These are phyloP conservation scores for Myoxocephalus aenaeus DNA, from an alignment of 2,797 vertebrate genomes.

Conservation along the genomic window DNA sequence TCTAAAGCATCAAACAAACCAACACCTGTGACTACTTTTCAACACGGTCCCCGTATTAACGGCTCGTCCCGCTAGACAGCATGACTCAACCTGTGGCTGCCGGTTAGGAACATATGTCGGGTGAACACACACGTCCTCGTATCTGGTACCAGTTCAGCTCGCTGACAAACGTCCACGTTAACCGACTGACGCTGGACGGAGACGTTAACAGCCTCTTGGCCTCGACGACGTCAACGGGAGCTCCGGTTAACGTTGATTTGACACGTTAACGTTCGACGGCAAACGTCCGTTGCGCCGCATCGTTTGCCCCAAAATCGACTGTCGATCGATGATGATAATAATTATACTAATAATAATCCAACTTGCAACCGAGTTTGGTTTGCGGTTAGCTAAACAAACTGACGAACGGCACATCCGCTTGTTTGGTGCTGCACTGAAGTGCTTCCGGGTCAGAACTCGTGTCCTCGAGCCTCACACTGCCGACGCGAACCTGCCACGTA, in stretches of 20 bases:
- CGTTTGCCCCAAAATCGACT: background rate
- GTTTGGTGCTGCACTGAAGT: conserved; percentile 35
- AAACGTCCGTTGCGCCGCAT: background rate
- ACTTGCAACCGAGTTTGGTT: conserved; percentile 23
- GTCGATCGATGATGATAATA: background rate
- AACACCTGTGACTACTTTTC: background rate
- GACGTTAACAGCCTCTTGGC: conserved; percentile 44
- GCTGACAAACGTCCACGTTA: conserved; percentile 55
- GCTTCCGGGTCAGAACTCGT: conserved; percentile 68
- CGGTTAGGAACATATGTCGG: rapidly evolving
- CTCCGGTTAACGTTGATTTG: no score
- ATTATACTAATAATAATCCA: background rate
- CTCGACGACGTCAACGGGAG: conserved; percentile 23
- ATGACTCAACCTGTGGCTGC: conserved; percentile 25
- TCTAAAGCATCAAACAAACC: conserved; percentile 45
- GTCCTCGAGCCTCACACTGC: background rate
- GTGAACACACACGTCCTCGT: background rate
- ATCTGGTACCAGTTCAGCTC: background rate
- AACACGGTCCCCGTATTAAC: conserved; percentile 4
- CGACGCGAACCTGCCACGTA: conserved; percentile 68
- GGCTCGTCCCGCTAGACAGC: conserved; percentile 8
- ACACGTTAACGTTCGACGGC: background rate
- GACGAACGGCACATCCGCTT: conserved; percentile 44
- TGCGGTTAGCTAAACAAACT: conserved; percentile 19
- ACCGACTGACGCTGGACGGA: background rate